Percentiles rank a stretch among this genome's conserved stretches.
Conservation (phyloP, 2,113 vertebrate genomes). For the Aegotheles bennettii region DNA sequence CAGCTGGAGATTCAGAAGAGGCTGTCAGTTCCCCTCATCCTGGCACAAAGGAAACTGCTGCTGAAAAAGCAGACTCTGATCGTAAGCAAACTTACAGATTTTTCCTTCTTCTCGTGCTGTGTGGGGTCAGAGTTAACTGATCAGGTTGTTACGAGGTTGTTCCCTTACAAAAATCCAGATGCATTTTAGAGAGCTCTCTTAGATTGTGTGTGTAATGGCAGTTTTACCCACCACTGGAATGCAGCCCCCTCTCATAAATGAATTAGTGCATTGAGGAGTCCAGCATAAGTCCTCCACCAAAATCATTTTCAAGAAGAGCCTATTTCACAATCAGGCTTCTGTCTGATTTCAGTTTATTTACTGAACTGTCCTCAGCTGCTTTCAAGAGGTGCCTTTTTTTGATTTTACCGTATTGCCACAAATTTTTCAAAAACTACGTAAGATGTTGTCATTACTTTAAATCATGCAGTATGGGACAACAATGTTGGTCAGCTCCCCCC, state of each 20-base stretch:
- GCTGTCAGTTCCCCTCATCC: conserved; percentile 20
- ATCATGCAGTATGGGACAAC: background rate
- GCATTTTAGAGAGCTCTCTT: background rate
- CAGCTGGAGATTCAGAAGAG: conserved; percentile 61
- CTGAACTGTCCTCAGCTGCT: background rate
- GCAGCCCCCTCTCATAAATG: background rate
- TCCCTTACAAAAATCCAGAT: background rate
- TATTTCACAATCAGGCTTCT: background rate
- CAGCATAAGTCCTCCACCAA: background rate
- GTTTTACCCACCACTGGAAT: background rate
- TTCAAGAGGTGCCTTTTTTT: background rate
- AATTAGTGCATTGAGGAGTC: background rate
- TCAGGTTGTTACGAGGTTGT: background rate
- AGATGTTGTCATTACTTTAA: background rate
- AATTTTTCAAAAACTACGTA: background rate
- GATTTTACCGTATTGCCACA: background rate
- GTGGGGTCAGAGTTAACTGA: background rate
- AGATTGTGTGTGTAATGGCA: background rate
- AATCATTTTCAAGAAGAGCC: background rate
- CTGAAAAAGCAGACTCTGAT: conserved; percentile 59
- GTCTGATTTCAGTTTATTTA: background rate
- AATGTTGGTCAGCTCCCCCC: background rate
- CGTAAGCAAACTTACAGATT: conserved; percentile 71
- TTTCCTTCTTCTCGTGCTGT: background rate
- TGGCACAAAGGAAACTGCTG: conserved; percentile 30